Base-by-base conservation (phyloP, 2,888 invertebrate genomes). In the Oligia latruncula region DNA sequence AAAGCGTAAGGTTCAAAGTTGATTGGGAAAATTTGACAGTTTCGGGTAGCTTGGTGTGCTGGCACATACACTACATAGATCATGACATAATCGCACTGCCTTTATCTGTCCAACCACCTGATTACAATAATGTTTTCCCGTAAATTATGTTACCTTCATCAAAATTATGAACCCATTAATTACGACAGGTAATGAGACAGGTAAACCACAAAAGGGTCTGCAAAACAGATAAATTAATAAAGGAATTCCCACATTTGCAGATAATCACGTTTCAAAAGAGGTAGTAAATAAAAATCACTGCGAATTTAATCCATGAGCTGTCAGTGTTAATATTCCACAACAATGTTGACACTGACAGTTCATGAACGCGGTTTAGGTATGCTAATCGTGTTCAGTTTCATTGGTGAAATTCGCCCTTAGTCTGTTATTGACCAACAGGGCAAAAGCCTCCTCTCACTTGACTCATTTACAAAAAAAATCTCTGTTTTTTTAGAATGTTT, bases 151-250 rank as follows among this genome's bases (percentile, higher is more conserved):
- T 66, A 67, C 78, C 78, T 79, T 67, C 43, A 78, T 78, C 78
- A 78, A 67, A 62, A 79, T 55, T 62, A 79, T 49, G 67, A 62
- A 60, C 77, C 29, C 40, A 68, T 79, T 49, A 67, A 79, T 79
- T 17, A 62, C 43, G 66, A 67, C 66, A 29, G n/a, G 17, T 66
- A 77, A 77, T 65, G 52, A 78, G 40, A 35, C 23, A 58, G 35
- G 29, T 23, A 60, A 29, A 23, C 43, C 49, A 67, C 67, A 29
- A n/a, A 55, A 40, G 52, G 67, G 17, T 68, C 23, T 67, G 49
- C 23, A 43, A 29, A 8, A 29, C 2, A 29, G n/a, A 29, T 67
- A n/a, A 35, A 46, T 55, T 9, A 55, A 23, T 58, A 40, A 17
- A 58, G n/a, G 52, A 23, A 40, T 13, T 40, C 2, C 35, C 20